Evolutionary conservation across 2,797 vertebrate genomes (phyloP), one percentile per base, ranked within the genome.

Genomic region (Coregonus sp.): DNA sequence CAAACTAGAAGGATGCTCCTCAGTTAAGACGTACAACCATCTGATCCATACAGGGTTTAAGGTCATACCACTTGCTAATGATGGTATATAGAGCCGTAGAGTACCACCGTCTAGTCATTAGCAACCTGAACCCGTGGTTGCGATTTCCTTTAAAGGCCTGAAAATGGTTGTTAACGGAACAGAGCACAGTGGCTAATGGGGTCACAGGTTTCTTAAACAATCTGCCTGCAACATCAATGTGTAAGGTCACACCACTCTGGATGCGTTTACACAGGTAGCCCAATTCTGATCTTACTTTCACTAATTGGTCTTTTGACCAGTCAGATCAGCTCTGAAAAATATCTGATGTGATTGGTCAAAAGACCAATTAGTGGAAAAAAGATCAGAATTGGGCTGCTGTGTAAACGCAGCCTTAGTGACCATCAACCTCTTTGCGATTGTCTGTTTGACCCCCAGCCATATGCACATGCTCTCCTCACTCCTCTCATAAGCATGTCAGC

Each of bases 371-470:
- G 35, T 37, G 4, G 35, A 5, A 37, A 37, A 5, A 37, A 37
- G 5, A 37, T 37, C 35, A 40, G 7, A 40, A 7, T 40, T 40
- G 40, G 1, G 0, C 40, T 40, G 7, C 40, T 40, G 7, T 40
- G 40, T 40, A 40, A 40, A 40, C 7, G 40, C 40, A 40, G 40
- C 7, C 40, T 40, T 40, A 40, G 16, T n/a, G 67, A 70, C 67
- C 67, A 37, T 69, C 67, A 40, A 40, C 35, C 37, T 37, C 67
- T 20, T 70, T 70, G 16, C n/a, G 66, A 68, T 68, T 68, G 37
- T 68, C 15, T 66, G 25, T 33, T 68, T 68, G 66, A 68, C 66
- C 66, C 2, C 31, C 3, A 2, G 31, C 31, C 3, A 3, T 33
- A 33, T 33, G 31, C 31, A 35, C 66, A n/a, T 11, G 37, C 35